Base-by-base conservation (phyloP, 2,113 vertebrate genomes). In the Nipponia nippon region DNA sequence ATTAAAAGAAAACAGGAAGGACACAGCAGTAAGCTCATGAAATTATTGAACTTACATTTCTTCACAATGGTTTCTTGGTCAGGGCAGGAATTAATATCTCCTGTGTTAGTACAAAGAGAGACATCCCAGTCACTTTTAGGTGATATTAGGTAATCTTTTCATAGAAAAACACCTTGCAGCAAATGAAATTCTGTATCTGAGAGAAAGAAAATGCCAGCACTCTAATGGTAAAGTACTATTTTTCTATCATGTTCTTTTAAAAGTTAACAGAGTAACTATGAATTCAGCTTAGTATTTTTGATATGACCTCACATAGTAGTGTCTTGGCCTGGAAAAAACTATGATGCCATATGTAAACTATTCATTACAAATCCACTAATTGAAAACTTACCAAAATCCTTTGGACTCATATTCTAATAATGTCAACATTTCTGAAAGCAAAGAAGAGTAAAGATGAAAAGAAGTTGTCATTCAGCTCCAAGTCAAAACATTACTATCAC, bases 321-420 rank as follows among this genome's bases (percentile, higher is more conserved):
- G 42, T 85, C 69, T 92, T 96, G 94, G 96, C 90, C 65, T 9
- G 13, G 75, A 71, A 78, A 91, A 77, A 84, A 36, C 17, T 46
- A 18, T 97, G 97, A 72, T 94, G 82, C 96, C 93, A 93, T 59
- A 58, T 16, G 26, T 69, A 80, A 97, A 91, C 72, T 95, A 96
- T 96, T 96, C 88, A 70, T 95, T 94, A 73, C 53, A 90, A 86
- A 61, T 81, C 75, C 88, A 83, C 92, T 90, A 94, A 90, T 25
- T 66, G 89, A 96, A 95, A 96, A 95, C 49, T 59, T 82, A 91
- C 77, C 85, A 93, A 86, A 81, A 80, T 82, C 40, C 22, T 82
- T 47, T 88, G 77, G 66, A 97, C 91, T 56, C 4, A 10, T 27
- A 59, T 38, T 69, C 55, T 79, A 85, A 93, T 44, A 63, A 71